phyloP scores from a whole-genome alignment of 2,113 vertebrate species.

The Martes martes region DNA sequence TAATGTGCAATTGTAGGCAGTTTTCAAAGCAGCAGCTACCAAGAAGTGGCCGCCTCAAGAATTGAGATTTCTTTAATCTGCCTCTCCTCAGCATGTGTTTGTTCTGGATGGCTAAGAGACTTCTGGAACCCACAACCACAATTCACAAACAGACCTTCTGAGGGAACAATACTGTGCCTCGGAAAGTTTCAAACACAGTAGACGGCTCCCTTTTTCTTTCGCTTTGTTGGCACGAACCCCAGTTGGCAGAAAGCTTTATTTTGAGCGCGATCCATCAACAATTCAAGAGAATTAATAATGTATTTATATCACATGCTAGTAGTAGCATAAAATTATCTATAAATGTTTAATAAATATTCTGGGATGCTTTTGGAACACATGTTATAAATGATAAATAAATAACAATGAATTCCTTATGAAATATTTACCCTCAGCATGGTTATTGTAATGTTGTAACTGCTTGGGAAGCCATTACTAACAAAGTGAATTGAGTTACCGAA shows the following conservation, averaged over 20 bases:
- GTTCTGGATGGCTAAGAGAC: neutral
- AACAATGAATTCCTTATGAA: conserved; percentile 83
- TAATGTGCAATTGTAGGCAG: neutral
- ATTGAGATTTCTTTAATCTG: conserved; percentile 14
- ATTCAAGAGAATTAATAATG: conserved; percentile 84
- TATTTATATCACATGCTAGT: conserved; percentile 81
- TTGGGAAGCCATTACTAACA: conserved; percentile 79
- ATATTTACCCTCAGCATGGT: conserved; percentile 81
- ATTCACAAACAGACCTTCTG: conserved; percentile 5
- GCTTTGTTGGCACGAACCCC: conserved; percentile 54
- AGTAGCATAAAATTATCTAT: conserved; percentile 86
- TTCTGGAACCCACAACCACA: neutral
- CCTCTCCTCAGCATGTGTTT: neutral
- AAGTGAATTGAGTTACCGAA: conserved; percentile 81
- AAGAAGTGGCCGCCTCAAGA: neutral
- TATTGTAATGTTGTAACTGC: conserved; percentile 82
- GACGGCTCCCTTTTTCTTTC: neutral
- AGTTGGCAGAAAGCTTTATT: conserved; percentile 65
- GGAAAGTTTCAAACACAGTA: conserved; percentile 12
- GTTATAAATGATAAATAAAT: conserved; percentile 86
- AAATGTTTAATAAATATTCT: conserved; percentile 88
- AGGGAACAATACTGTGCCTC: neutral
- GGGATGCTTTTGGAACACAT: conserved; percentile 82
- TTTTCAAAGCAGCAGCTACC: neutral
- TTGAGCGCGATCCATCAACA: conserved; percentile 73